phyloP scores from a whole-genome alignment of 2,113 vertebrate genomes.

The Sebastes fasciatus region DNA sequence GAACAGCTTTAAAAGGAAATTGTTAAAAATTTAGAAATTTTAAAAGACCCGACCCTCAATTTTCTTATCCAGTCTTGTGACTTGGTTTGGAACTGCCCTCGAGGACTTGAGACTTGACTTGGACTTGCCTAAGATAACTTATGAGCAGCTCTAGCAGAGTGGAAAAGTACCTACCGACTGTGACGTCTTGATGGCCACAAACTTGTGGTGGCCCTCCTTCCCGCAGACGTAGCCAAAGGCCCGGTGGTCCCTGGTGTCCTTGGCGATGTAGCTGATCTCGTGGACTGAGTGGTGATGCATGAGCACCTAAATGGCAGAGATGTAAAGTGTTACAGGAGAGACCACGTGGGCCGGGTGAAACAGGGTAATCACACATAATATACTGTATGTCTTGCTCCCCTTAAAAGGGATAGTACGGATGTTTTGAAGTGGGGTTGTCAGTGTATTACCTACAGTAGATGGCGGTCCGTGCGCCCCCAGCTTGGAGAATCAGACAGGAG shows the following conservation, averaged over 20 bases:
- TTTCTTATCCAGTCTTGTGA: neutral
- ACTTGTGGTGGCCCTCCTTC: conserved; percentile 96
- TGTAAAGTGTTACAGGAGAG: neutral
- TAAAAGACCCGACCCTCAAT: neutral
- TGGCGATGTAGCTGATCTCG: conserved; percentile 98
- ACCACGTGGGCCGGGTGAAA: neutral
- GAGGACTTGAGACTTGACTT: neutral
- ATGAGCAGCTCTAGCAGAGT: neutral
- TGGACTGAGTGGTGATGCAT: conserved; percentile 97
- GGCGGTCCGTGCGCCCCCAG: too few species aligned
- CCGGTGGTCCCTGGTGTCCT: conserved; percentile 96
- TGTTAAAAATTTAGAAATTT: neutral
- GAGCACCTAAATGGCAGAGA: conserved; percentile 85
- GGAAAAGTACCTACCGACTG: conserved; percentile 88
- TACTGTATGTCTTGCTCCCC: neutral
- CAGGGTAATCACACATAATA: neutral
- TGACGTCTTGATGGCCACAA: conserved; percentile 97
- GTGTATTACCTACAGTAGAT: too few species aligned
- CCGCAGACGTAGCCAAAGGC: conserved; percentile 98
- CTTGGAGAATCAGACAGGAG: too few species aligned
- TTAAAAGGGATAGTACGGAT: neutral
- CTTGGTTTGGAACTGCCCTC: neutral
- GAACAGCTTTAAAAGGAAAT: neutral
- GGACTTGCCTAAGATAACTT: neutral
- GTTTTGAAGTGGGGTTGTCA: too few species aligned